Percentiles rank a stretch among this genome's conserved stretches.
Evolutionary conservation across 2,113 vertebrate genomes (phyloP).

Genomic region (Trichomycterus rosablanca): DNA sequence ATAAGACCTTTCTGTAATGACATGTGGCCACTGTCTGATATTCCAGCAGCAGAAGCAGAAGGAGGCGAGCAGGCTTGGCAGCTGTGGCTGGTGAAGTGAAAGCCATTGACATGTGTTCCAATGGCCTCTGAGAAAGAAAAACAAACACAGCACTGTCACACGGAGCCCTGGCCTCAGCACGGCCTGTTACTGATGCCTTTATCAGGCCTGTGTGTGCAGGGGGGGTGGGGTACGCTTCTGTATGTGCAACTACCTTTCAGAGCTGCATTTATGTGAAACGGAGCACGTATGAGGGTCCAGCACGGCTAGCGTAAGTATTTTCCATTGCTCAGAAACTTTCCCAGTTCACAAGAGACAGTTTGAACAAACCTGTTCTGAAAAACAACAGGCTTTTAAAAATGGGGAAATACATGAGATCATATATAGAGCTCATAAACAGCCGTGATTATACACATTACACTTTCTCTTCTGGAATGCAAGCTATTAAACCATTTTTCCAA

Average conservation of each 20-base stretch:
- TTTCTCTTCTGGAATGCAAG: too few species aligned
- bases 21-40: constrained; percentile 18
- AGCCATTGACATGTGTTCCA: constrained; percentile 40
- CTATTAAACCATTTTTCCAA: too few species aligned
- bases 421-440: too few species aligned
- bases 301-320: constrained; percentile 16
- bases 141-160: constrained; percentile 37
- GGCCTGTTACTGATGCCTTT: constrained; percentile 32
- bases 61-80: constrained; percentile 12
- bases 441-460: too few species aligned
- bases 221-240: constrained; percentile 1
- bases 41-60: constrained; percentile 3
- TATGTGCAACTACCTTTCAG: constrained; percentile 11
- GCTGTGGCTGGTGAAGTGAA: constrained; percentile 32
- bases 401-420: too few species aligned
- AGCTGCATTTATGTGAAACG: constrained; percentile 4
- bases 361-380: constrained; percentile 5
- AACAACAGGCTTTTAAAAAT: too few species aligned
- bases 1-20: constrained; percentile 12
- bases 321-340: constrained; percentile 10
- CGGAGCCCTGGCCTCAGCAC: constrained; percentile 29
- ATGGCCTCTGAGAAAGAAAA: constrained; percentile 34
- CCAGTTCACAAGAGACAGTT: neutral
- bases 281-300: constrained; percentile 18
- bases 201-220: constrained; percentile 9